These are phyloP conservation scores for Ptilodon capucinus DNA, from an alignment of 2,888 invertebrate genomes.

Conservation along the genomic window DNA sequence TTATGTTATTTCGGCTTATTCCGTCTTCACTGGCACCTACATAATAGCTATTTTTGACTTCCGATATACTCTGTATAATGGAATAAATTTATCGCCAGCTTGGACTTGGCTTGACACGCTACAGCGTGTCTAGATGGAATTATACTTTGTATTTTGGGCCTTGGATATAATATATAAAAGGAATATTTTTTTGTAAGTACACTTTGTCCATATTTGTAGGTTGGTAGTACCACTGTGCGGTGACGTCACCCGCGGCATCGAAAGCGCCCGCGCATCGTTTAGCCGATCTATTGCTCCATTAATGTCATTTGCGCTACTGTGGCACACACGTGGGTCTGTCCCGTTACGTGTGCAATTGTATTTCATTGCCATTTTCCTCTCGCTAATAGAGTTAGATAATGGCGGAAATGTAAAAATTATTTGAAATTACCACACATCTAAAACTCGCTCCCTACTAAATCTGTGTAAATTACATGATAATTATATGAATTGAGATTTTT, in stretches of 20 bases:
- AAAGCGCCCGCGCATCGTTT: slow-evolving; percentile 77
- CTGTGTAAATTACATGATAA: too few species aligned
- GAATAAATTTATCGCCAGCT: too few species aligned
- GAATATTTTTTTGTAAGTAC: not conserved
- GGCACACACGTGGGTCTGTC: slow-evolving; percentile 69
- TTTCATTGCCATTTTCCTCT: slow-evolving; percentile 79
- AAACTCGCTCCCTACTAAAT: too few species aligned
- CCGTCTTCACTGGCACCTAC: too few species aligned
- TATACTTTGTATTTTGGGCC: not conserved
- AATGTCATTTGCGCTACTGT: slow-evolving; percentile 64
- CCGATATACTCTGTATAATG: too few species aligned
- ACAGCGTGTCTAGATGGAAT: too few species aligned
- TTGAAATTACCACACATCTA: too few species aligned
- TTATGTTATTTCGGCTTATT: too few species aligned
- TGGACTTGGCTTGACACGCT: too few species aligned
- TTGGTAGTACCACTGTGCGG: slow-evolving; percentile 20
- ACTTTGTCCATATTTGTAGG: slow-evolving; percentile 1
- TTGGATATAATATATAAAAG: not conserved
- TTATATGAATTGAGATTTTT: too few species aligned
- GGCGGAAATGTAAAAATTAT: not conserved
- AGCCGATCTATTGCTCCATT: slow-evolving; percentile 68
- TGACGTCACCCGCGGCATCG: slow-evolving; percentile 62
- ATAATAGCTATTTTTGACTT: too few species aligned
- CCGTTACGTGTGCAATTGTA: slow-evolving; percentile 68
- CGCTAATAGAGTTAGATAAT: slow-evolving; percentile 43